Conservation (phyloP, 2,797 vertebrate species). For the Anabas testudineus region DNA sequence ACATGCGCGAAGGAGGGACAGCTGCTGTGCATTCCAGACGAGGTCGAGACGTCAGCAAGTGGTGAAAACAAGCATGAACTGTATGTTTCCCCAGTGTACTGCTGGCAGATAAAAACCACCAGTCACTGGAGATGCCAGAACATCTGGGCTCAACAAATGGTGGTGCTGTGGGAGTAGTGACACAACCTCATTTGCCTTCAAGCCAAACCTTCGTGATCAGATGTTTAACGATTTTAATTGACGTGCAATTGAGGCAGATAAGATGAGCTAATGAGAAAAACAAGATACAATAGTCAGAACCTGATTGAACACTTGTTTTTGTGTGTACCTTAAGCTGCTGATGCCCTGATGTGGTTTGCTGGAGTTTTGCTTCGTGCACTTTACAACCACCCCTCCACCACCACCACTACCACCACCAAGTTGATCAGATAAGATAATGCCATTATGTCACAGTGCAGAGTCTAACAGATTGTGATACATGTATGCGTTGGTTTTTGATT, state of each 20-base stretch:
- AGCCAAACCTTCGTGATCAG: constrained; percentile 20
- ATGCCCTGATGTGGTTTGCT: constrained; percentile 1
- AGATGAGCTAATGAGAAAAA: constrained; percentile 5
- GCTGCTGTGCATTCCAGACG: constrained; percentile 85
- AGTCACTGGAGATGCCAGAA: constrained; percentile 73
- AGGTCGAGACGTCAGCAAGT: constrained; percentile 75
- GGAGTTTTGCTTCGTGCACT: neutral
- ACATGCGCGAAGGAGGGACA: constrained; percentile 73
- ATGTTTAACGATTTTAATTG: constrained; percentile 18
- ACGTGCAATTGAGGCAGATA: neutral
- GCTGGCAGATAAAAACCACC: constrained; percentile 72
- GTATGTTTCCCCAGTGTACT: constrained; percentile 64
- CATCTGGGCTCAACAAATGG: constrained; percentile 71
- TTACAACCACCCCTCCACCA: no score
- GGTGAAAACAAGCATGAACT: constrained; percentile 76
- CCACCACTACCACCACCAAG: neutral
- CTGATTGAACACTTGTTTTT: neutral
- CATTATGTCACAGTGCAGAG: constrained; percentile 3
- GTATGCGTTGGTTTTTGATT: constrained; percentile 31
- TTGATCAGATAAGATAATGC: constrained; percentile 21
- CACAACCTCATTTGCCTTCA: constrained; percentile 23
- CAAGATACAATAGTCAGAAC: neutral
- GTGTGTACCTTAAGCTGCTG: neutral
- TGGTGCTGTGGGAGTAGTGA: constrained; percentile 26
- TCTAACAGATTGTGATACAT: constrained; percentile 21